These are phyloP conservation scores for Hyperoplus lanceolatus DNA, from an alignment of 2,797 vertebrate genomes.

Conservation along the genomic window DNA sequence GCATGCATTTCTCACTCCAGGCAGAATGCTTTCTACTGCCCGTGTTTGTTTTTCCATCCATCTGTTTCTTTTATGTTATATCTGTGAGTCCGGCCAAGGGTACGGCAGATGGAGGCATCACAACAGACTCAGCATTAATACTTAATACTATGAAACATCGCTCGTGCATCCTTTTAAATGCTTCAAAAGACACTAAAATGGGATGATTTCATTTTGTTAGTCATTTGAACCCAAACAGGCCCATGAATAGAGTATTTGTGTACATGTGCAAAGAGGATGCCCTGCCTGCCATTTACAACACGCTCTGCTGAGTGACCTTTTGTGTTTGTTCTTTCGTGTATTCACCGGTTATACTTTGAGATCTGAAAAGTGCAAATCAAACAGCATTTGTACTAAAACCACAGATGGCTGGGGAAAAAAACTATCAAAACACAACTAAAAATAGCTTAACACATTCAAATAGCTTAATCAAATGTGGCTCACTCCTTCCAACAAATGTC, in stretches of 20 bases:
- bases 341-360: background rate
- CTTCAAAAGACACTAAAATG: constrained; percentile 72
- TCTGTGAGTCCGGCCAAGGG: constrained; percentile 43
- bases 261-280: constrained; percentile 30
- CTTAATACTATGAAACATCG: constrained; percentile 73
- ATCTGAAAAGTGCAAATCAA: constrained; percentile 27
- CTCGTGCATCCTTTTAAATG: constrained; percentile 76
- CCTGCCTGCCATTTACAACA: constrained; percentile 29
- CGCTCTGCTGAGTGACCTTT: constrained; percentile 24
- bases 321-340: background rate
- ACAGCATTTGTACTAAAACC: constrained; percentile 19
- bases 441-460: constrained; percentile 32
- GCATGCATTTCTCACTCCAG: constrained; percentile 34
- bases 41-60: constrained; percentile 59
- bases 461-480: constrained; percentile 36
- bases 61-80: constrained; percentile 69
- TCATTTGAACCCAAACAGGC: constrained; percentile 43
- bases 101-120: constrained; percentile 69
- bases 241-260: constrained; percentile 44
- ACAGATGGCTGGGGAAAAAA: constrained; percentile 2
- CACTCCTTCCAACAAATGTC: constrained; percentile 36
- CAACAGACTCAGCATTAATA: constrained; percentile 76
- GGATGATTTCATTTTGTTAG: constrained; percentile 62
- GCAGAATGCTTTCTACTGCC: constrained; percentile 46
- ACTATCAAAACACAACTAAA: constrained; percentile 7